Percentiles rank a stretch among this genome's conserved stretches.
Evolutionary conservation across 37 sponge, comb jelly and placozoan genomes (phyloP).

Genomic region (Lycopodina hypogea): DNA sequence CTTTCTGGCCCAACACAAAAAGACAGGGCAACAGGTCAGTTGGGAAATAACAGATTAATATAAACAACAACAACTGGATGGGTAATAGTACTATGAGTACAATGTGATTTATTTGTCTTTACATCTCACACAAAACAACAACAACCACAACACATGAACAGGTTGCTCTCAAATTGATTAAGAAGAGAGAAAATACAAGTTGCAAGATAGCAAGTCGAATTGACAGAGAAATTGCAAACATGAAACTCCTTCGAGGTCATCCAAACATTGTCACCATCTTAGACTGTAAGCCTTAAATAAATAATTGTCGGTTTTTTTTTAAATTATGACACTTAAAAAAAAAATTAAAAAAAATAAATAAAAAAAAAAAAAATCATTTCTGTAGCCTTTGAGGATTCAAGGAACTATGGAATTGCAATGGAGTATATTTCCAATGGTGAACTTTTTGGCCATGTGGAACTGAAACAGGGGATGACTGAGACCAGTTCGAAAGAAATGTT

Average conservation of each 20-base stretch:
- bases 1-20: conserved; percentile 34
- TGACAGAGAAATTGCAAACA: conserved; percentile 22
- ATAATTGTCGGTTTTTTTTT: too few species aligned
- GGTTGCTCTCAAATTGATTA: conserved; percentile 47
- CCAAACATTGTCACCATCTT: conserved; percentile 17
- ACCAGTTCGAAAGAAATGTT: conserved; percentile 33
- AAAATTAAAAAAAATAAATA: background rate
- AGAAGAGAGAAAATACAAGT: conserved; percentile 7
- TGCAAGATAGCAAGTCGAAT: background rate
- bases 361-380: background rate
- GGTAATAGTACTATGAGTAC: too few species aligned
- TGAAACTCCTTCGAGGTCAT: conserved; percentile 2
- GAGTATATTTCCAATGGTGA: conserved; percentile 49
- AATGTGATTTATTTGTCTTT: too few species aligned
- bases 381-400: conserved; percentile 42
- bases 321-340: background rate
- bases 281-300: conserved; percentile 33
- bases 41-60: too few species aligned
- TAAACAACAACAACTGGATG: too few species aligned
- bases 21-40: conserved; percentile 26
- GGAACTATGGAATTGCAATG: conserved; percentile 33
- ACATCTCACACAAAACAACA: too few species aligned
- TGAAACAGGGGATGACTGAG: conserved; percentile 33
- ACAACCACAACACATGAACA: too few species aligned
- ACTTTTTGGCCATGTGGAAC: conserved; percentile 42